Base-by-base conservation (phyloP, 2,797 vertebrate species). In the Propithecus perrieri region DNA sequence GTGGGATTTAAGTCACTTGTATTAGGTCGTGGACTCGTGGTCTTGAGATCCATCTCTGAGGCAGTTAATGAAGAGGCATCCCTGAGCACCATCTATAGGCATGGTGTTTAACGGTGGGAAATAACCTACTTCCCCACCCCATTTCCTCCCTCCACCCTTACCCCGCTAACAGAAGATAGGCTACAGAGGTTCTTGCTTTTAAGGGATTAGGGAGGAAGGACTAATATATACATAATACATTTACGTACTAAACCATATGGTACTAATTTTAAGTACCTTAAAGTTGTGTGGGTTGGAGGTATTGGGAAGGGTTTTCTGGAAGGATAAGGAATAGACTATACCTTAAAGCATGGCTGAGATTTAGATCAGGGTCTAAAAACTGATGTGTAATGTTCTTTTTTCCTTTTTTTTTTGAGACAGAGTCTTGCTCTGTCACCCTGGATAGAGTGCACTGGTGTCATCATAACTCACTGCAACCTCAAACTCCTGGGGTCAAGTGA, bases 321-420 rank as follows among this genome's bases (percentile, higher is more conserved):
- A 89, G 28, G 26, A 24, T 59, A 33, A 81, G 9, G 15, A 80
- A 84, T 76, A n/a, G 43, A 41, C 17, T 87, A 2, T 75, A 17
- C 38, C 65, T 85, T 89, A 72, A 97, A 96, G 33, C 26, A 50
- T 94, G 38, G 38, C 50, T 92, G 79, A 20, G 33, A 88, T 92
- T 90, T 72, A 89, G 48, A 85, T 28, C 41, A 72, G 20, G 43
- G 81, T 12, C 91, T 86, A 63, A 96, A 92, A 94, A 41, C 35
- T 53, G 12, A 48, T 57, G 9, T 11, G 11, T 76, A 76, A 46
- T 22, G 53, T 55, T 55, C 20, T 22, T 55, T 55, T 53, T 20
- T 53, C 6, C 14, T 18, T 48, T 61, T n/a, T 18, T 65, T 65
- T 65, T 33, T 65, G 15, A 65, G 33, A n/a, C 33, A 65, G 30